A percentile compares a stretch with the other conserved stretches of the same genome.
Evolutionary conservation across 2,888 invertebrate species (phyloP).

Genomic region (Hanleya hanleyi): DNA sequence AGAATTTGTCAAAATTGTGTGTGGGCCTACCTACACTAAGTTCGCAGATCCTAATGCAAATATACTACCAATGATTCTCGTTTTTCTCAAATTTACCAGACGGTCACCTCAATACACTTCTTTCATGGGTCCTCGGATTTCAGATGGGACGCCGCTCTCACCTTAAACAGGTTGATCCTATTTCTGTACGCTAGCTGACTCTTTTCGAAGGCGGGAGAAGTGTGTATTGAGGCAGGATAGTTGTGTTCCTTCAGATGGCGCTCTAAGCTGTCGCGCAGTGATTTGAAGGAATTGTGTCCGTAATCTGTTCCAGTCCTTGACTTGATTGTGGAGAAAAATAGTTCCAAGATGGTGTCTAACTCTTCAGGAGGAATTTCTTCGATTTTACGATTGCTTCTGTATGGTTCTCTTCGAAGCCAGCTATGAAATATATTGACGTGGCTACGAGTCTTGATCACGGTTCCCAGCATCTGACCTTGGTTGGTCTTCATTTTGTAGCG

Average conservation of each 20-base stretch:
- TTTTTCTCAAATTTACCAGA: too few relatives aligned
- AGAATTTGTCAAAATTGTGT: too few relatives aligned
- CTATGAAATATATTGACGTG: background rate
- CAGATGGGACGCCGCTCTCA: too few relatives aligned
- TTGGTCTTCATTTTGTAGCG: too few relatives aligned
- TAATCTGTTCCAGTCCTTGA: background rate
- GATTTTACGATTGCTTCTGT: background rate
- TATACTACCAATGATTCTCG: too few relatives aligned
- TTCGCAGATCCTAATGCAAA: too few relatives aligned
- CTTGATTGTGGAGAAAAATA: background rate
- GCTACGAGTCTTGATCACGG: background rate
- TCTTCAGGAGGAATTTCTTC: background rate
- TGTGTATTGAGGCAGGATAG: background rate
- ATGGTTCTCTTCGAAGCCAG: background rate
- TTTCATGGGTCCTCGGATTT: too few relatives aligned
- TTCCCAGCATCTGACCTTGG: too few relatives aligned
- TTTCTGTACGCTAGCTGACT: background rate
- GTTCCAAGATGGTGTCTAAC: background rate
- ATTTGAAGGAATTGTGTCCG: background rate
- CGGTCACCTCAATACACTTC: too few relatives aligned
- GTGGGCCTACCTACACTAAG: too few relatives aligned
- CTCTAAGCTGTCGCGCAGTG: background rate
- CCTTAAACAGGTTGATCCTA: background rate
- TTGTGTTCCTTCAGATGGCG: conserved; percentile 1
- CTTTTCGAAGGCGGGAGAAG: background rate